Conservation (phyloP, 1,140 invertebrate genomes). For the Monochamus saltuarius region DNA sequence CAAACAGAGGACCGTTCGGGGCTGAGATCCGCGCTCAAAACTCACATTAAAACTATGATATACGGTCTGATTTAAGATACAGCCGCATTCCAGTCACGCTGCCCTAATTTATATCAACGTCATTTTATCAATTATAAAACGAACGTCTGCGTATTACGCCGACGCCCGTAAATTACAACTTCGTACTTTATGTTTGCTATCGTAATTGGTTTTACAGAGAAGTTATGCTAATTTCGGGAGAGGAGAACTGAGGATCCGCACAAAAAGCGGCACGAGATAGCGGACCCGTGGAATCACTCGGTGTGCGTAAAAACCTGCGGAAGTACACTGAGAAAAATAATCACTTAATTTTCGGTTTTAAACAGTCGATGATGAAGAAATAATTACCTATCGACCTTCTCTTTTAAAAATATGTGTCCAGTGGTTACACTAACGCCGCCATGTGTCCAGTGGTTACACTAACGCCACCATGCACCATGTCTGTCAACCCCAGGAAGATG, state of each 20-base stretch:
- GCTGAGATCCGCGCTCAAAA: conserved; percentile 47
- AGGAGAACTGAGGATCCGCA: background rate
- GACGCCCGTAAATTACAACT: conserved; percentile 21
- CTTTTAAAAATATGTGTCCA: too few relatives aligned
- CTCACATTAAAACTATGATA: conserved; percentile 52
- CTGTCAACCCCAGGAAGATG: too few relatives aligned
- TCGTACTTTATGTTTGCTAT: conserved; percentile 21
- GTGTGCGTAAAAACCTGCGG: too few relatives aligned
- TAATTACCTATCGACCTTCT: too few relatives aligned
- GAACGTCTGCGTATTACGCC: conserved; percentile 30
- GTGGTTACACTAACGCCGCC: too few relatives aligned
- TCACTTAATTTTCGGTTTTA: too few relatives aligned
- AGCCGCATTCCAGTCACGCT: conserved; percentile 49
- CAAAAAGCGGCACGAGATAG: too few relatives aligned
- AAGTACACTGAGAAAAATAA: too few relatives aligned
- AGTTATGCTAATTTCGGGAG: conserved; percentile 24
- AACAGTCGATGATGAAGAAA: too few relatives aligned
- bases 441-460: too few relatives aligned
- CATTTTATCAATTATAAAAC: conserved; percentile 52
- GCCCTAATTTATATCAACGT: conserved; percentile 52
- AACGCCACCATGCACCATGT: too few relatives aligned
- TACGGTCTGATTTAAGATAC: conserved; percentile 51
- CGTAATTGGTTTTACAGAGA: conserved; percentile 24
- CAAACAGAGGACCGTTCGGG: conserved; percentile 48
- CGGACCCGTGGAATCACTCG: too few relatives aligned